Evolutionary conservation across 1,140 invertebrate genomes (phyloP), one percentile per base, ranked within the genome.

Genomic region (Eubasilissa regina): DNA sequence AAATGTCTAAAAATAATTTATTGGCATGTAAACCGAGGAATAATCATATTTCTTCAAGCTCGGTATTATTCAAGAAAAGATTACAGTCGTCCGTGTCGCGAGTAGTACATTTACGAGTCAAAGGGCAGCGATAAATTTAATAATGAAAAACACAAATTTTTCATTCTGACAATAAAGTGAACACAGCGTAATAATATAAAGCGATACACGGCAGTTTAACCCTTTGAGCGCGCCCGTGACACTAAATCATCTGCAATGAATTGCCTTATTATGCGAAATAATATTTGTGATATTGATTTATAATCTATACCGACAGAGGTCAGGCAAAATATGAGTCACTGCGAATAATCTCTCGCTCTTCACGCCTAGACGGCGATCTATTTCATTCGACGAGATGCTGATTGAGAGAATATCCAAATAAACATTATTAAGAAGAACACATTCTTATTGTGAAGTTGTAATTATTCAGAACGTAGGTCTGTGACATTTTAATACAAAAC

Each of bases 201-300:
- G 12, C 25, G 15, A 68, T 13, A 45, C n/a, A 68, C 64, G 45
- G 64, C 64, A 53, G 12, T 25, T 56, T 74, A 73, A 74, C 72
- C 72, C 72, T 45, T 74, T 74, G 72, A 56, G 72, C 8, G 4
- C 21, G 8, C 13, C 72, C 21, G 51, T 56, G 72, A 74, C 72
- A 56, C 72, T 74, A 56, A 74, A 74, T 74, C 48, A 74, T 25
- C 51, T 10, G 11, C n/a, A 44, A 58, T 56, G 72, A 74, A 74
- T 58, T 11, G 51, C 25, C 48, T 43, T 43, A 66, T 43, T 66
- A 66, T 43, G 35, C 43, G 44, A 66, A 66, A 15, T 44, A 66
- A 44, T 66, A 66, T 66, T 66, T 66, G 44, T 66, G 11, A 9
- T 66, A 25, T 44, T 66, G 62, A 66, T 66, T 66, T 66, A 66